Conservation (phyloP, 2,113 vertebrate genomes). For the Cricetomys ansorgei region DNA sequence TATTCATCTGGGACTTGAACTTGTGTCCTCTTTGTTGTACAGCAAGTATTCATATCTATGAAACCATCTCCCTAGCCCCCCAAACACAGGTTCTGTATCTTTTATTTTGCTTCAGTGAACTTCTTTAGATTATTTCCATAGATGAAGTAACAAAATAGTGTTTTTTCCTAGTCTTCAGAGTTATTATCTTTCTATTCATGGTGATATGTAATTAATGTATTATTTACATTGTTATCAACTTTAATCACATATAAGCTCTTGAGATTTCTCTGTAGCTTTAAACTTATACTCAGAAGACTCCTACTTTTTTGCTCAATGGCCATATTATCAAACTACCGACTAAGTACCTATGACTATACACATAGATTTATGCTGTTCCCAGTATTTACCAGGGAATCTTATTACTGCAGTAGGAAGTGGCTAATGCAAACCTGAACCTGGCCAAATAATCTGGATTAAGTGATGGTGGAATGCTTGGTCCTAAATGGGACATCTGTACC, state of each 20-base stretch:
- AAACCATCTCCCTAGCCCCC: too few relatives aligned
- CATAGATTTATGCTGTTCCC: not conserved
- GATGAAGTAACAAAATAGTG: not conserved
- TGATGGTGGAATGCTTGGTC: not conserved
- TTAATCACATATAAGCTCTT: not conserved
- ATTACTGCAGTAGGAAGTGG: not conserved
- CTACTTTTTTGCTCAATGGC: not conserved
- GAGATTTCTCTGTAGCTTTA: not conserved
- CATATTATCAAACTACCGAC: not conserved
- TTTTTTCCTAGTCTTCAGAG: not conserved
- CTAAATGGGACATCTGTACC: too few relatives aligned
- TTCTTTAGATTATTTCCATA: slow-evolving; percentile 38
- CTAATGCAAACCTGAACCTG: not conserved
- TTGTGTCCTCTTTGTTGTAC: not conserved
- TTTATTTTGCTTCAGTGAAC: slow-evolving; percentile 15
- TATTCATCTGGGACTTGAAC: not conserved
- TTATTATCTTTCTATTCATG: not conserved
- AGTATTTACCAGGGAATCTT: not conserved
- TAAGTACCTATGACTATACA: not conserved
- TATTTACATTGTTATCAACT: slow-evolving; percentile 16
- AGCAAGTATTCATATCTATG: not conserved
- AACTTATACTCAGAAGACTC: not conserved
- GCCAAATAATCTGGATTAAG: not conserved
- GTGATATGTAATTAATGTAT: not conserved
- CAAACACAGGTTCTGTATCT: not conserved